These are phyloP conservation scores for Helostoma temminkii DNA, from an alignment of 2,797 vertebrate genomes.

Conservation along the genomic window DNA sequence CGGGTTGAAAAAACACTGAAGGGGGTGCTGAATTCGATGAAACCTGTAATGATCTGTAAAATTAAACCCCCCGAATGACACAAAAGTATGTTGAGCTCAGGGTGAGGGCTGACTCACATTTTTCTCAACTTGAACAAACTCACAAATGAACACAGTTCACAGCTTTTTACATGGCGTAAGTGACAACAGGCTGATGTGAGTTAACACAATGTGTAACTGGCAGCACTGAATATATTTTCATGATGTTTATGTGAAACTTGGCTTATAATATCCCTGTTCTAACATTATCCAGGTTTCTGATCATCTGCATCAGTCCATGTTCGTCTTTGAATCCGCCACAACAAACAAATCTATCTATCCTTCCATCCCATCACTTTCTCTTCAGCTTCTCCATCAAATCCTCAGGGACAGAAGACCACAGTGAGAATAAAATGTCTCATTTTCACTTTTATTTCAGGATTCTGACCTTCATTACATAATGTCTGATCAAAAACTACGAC, in stretches of 20 bases:
- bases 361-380: too few relatives aligned
- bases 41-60: slow-evolving; percentile 2
- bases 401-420: too few relatives aligned
- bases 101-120: not conserved
- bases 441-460: too few relatives aligned
- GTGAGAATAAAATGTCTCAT: too few relatives aligned
- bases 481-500: too few relatives aligned
- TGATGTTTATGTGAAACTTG: not conserved
- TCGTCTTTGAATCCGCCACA: too few relatives aligned
- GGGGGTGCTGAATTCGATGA: slow-evolving; percentile 5
- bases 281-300: too few relatives aligned
- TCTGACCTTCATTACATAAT: too few relatives aligned
- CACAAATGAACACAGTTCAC: not conserved
- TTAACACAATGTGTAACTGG: not conserved
- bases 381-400: too few relatives aligned
- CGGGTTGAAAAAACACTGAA: not conserved
- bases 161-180: not conserved
- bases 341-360: too few relatives aligned
- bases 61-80: not conserved
- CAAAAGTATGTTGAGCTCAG: not conserved
- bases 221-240: not conserved
- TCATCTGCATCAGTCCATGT: too few relatives aligned
- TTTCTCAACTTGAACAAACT: not conserved
- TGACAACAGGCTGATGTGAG: not conserved
- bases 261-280: not conserved